Conservation (phyloP, 1,140 invertebrate genomes). For the Drosophila sturtevanti region DNA sequence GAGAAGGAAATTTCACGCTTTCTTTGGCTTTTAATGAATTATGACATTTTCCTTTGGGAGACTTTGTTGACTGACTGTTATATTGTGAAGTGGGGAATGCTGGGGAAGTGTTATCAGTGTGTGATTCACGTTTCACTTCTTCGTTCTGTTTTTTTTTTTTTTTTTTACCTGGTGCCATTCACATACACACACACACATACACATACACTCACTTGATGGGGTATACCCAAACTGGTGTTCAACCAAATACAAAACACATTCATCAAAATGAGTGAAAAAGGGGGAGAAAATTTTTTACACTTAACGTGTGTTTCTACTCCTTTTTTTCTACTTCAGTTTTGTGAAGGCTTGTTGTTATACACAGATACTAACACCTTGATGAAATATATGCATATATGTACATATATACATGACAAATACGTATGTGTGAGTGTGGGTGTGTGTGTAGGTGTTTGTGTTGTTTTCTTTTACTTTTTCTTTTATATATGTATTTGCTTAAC, state of each 20-base stretch:
- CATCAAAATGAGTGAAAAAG: constrained; percentile 77
- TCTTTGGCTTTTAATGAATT: constrained; percentile 71
- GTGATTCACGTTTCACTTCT: constrained; percentile 15
- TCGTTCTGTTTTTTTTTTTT: constrained; percentile 31
- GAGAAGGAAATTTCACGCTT: constrained; percentile 57
- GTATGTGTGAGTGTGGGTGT: neutral
- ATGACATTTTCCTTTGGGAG: constrained; percentile 67
- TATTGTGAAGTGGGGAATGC: constrained; percentile 11
- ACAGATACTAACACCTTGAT: neutral
- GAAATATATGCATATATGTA: neutral
- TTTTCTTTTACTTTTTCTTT: constrained; percentile 13
- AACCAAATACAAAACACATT: constrained; percentile 43
- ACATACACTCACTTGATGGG: neutral
- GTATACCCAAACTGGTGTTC: neutral
- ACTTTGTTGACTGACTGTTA: constrained; percentile 16
- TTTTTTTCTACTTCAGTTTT: constrained; percentile 45
- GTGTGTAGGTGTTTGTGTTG: neutral
- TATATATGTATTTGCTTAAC: constrained; percentile 63
- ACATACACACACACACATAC: constrained; percentile 1
- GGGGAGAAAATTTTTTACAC: constrained; percentile 78
- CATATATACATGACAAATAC: constrained; percentile 9
- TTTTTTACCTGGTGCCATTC: constrained; percentile 51
- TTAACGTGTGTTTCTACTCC: constrained; percentile 72
- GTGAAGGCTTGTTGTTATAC: constrained; percentile 43
- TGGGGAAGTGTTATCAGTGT: constrained; percentile 52